phyloP scores from a whole-genome alignment of 2,797 vertebrate genomes.

The Xenops minutus region DNA sequence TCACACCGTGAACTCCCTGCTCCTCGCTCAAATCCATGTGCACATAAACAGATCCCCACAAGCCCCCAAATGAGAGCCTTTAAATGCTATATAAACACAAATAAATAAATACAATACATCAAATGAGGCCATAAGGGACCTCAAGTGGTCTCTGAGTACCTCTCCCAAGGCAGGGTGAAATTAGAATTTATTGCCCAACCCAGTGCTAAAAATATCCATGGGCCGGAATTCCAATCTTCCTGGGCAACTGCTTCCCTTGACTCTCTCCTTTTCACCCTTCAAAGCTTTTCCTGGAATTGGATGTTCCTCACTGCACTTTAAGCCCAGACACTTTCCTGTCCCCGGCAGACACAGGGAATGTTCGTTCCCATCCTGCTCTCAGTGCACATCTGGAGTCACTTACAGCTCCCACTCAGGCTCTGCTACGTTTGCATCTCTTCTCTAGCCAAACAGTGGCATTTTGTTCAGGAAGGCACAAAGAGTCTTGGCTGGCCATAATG shows the following conservation, averaged over 20 bases:
- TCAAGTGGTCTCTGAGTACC: not conserved
- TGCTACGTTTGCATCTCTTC: not conserved
- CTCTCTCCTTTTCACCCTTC: constrained; percentile 6
- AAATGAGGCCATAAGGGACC: not conserved
- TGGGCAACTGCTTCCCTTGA: not conserved
- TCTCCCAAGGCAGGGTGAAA: not conserved
- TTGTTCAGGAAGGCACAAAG: not conserved
- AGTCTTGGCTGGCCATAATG: not conserved
- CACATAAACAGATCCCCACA: not conserved
- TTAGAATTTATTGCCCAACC: not conserved
- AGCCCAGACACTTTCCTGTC: not conserved
- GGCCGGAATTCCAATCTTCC: constrained; percentile 9
- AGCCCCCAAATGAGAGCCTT: not conserved
- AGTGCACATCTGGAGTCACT: not conserved
- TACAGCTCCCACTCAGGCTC: not conserved
- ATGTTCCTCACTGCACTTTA: not conserved
- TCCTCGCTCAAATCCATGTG: not conserved
- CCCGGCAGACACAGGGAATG: not conserved
- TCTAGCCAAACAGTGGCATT: not conserved
- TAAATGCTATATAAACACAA: constrained; percentile 4
- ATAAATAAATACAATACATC: not conserved
- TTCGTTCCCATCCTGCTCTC: not conserved
- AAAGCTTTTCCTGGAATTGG: constrained; percentile 3
- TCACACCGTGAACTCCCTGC: not conserved
- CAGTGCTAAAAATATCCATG: constrained; percentile 24